Evolutionary conservation across 64 coral and sea anemone genomes (phyloP), one percentile per base, ranked within the genome.

Genomic region (Hydrozoanthus tunicans): DNA sequence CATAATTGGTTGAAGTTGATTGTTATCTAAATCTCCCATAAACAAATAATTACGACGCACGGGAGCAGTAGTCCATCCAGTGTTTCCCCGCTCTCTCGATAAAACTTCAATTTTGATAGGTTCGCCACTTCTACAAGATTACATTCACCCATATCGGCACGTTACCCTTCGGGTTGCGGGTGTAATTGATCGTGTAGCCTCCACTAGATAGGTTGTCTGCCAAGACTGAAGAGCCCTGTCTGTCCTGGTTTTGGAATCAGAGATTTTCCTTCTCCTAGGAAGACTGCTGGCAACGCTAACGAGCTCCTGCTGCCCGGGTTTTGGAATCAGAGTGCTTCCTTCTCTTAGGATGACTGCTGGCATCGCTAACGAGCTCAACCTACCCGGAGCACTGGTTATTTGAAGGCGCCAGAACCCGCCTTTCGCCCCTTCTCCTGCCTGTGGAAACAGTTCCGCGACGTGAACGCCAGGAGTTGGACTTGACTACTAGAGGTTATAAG

Each of bases 291-390:
- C 70, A 72, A 51, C 20, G 70, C 70, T 72, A 72, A 26, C 70
- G 5, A 72, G 20, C 70, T 72, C 32, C 24, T 27, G 20, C 70
- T 72, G 9, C 65, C 65, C 65, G 65, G 65, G 23, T 0, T 20
- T 73, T 73, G 70, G 10, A 73, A 73, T 73, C 7, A 73, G 27
- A 73, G 80, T 52, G 0, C 64, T 65, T 83, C 60, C 80, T 83
- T 83, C 80, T 83, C 80, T n/a, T 83, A 83, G 60, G 80, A 64
- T 83, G 17, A 83, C 64, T 83, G 80, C 80, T 73, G 51, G 11
- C 59, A 83, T 1, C 43, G 80, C 59, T 83, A 83, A 83, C 0
- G 20, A 20, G 20, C 20, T 20, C 20, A 24, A 83, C 80, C 80
- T 83, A 65, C 60, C 80, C 56, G n/a, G 80, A 65, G 57, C 63